Conservation (phyloP, 1,140 invertebrate species). For the Aphidius ervi region DNA sequence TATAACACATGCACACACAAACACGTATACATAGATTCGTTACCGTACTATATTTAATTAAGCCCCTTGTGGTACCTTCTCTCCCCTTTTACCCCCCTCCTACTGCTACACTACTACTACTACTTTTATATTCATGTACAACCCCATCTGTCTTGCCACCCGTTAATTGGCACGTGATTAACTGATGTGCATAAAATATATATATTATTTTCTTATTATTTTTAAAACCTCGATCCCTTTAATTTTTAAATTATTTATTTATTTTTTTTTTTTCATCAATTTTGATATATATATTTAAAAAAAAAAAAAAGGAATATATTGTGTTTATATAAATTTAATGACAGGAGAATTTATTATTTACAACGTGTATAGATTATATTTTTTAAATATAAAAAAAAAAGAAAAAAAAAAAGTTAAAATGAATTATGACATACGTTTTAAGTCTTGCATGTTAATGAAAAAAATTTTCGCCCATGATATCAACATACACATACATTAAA, state of each 20-base stretch:
- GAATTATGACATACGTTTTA: constrained; percentile 1
- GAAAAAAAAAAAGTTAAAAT: constrained; percentile 10
- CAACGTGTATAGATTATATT: no score
- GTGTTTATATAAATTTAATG: not conserved
- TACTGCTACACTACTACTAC: constrained; percentile 3
- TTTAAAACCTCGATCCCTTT: not conserved
- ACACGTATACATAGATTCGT: not conserved
- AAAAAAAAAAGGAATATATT: not conserved
- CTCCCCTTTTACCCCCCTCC: not conserved
- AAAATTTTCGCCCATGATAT: constrained; percentile 16
- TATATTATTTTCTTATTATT: not conserved
- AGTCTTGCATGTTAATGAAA: not conserved
- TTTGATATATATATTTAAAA: not conserved
- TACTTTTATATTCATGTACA: not conserved
- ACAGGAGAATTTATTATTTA: no score
- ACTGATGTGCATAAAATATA: constrained; percentile 2
- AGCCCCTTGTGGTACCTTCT: constrained; percentile 1
- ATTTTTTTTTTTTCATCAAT: constrained; percentile 5
- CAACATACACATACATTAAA: constrained; percentile 13
- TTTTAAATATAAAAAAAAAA: no score
- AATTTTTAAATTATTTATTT: not conserved
- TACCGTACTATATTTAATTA: constrained; percentile 20
- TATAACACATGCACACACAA: no score
- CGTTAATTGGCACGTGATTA: constrained; percentile 21
- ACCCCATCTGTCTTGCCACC: constrained; percentile 17